These are phyloP conservation scores for Taenioides sp. DNA, from an alignment of 2,797 vertebrate genomes.

Conservation along the genomic window DNA sequence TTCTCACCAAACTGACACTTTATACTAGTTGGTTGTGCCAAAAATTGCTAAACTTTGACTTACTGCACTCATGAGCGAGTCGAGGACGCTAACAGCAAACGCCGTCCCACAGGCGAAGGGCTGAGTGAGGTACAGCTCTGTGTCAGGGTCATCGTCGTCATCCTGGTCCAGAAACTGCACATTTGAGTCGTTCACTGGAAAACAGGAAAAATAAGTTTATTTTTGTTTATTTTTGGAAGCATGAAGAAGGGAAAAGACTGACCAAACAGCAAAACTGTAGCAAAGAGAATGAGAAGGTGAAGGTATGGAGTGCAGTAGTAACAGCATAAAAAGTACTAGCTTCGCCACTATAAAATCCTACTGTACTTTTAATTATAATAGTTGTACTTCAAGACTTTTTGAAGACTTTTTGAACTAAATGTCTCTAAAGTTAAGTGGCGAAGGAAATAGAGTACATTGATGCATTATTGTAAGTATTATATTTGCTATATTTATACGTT, in stretches of 20 bases:
- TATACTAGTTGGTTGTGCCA: no score
- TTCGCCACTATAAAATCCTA: no score
- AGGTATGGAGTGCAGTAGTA: constrained; percentile 62
- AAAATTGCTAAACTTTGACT: constrained; percentile 27
- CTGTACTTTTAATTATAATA: no score
- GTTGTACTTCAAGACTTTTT: no score
- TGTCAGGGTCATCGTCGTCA: constrained; percentile 98
- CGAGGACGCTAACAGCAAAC: constrained; percentile 96
- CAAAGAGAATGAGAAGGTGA: constrained; percentile 42
- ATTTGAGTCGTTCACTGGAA: constrained; percentile 97
- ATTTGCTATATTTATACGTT: no score
- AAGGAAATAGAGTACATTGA: no score
- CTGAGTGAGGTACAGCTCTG: constrained; percentile 97
- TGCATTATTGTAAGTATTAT: no score
- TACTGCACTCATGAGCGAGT: constrained; percentile 98
- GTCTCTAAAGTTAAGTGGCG: no score
- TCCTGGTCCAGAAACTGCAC: constrained; percentile 99
- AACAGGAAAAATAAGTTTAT: constrained; percentile 21
- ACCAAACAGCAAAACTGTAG: constrained; percentile 13
- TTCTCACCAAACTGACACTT: no score
- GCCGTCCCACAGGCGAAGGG: constrained; percentile 97
- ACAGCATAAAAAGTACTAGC: not conserved
- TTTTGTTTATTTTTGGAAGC: not conserved
- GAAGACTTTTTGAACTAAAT: no score
- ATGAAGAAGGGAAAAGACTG: constrained; percentile 22